Conservation (phyloP, 2,113 vertebrate genomes). For the Oreotrochilus melanogaster region DNA sequence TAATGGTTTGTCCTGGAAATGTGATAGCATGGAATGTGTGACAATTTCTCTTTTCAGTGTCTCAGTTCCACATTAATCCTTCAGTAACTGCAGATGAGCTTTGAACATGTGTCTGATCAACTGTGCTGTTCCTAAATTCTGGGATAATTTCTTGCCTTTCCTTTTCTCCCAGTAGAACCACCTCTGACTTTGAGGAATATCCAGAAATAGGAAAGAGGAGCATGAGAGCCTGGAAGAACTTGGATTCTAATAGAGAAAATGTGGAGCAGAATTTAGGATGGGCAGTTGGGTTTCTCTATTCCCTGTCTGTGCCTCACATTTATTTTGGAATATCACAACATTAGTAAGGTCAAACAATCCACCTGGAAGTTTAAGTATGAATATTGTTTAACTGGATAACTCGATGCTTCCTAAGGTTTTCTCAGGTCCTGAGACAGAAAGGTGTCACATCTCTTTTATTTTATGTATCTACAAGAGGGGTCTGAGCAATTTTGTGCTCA, state of each 20-base stretch:
- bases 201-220: not conserved
- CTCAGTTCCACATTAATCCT: not conserved
- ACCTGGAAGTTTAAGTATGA: not conserved
- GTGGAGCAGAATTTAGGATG: not conserved
- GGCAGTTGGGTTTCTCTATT: not conserved
- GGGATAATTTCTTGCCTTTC: not conserved
- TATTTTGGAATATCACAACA: not conserved
- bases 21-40: not conserved
- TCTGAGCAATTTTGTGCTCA: not conserved
- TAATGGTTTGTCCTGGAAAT: not conserved
- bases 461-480: not conserved
- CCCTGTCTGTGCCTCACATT: not conserved
- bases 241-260: constrained; percentile 4
- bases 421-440: not conserved
- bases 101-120: not conserved
- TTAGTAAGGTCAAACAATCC: not conserved
- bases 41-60: not conserved
- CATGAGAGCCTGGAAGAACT: not conserved
- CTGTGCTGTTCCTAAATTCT: not conserved
- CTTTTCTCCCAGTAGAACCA: not conserved
- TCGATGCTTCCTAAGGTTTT: not conserved
- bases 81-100: not conserved
- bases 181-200: not conserved
- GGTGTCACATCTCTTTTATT: not conserved
- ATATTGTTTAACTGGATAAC: not conserved